phyloP scores from a whole-genome alignment of 1,140 invertebrate genomes.

The Hyposmocoma kahamanoa region DNA sequence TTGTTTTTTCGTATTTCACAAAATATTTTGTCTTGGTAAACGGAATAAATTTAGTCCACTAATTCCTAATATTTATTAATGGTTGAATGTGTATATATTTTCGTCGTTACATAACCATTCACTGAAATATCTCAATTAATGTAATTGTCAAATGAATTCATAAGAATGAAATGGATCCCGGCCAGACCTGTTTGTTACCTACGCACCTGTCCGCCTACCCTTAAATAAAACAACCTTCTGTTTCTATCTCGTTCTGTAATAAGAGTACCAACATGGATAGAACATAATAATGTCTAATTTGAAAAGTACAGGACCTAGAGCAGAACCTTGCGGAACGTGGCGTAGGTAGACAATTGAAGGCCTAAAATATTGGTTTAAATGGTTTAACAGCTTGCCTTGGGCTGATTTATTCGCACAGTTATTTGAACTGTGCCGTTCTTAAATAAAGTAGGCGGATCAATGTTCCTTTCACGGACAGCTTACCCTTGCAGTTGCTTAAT shows the following conservation, averaged over 20 bases:
- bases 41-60: no score
- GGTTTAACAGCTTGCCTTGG: no score
- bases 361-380: no score
- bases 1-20: no score
- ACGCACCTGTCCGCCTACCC: constrained; percentile 28
- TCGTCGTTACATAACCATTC: neutral
- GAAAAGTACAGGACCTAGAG: constrained; percentile 25
- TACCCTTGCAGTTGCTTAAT: no score
- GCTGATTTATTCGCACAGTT: no score
- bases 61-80: no score
- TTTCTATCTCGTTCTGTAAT: constrained; percentile 8
- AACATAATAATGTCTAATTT: constrained; percentile 21
- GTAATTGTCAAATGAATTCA: constrained; percentile 14
- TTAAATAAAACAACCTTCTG: constrained; percentile 18
- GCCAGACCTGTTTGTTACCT: constrained; percentile 5
- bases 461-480: no score
- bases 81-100: neutral
- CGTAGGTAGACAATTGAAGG: constrained; percentile 36
- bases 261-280: constrained; percentile 8
- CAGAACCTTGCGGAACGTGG: constrained; percentile 29
- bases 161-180: neutral
- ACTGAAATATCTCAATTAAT: neutral
- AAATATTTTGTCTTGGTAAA: no score
- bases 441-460: no score
- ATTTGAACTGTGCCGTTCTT: no score